phyloP scores from a whole-genome alignment of 2,113 vertebrate species.

The Myotis brandtii region DNA sequence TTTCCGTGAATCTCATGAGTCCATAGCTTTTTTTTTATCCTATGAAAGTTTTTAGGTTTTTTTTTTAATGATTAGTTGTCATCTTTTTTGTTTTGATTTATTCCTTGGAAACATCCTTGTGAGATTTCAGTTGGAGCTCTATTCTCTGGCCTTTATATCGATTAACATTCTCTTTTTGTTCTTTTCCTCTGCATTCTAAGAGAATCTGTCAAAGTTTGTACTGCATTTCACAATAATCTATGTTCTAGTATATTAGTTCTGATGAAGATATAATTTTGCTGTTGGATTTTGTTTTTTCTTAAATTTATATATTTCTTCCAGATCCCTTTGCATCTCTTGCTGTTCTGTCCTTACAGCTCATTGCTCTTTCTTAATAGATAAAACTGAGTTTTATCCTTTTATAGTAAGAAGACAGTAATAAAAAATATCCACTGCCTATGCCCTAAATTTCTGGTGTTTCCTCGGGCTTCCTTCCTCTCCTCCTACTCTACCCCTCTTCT shows the following conservation, averaged over 20 bases:
- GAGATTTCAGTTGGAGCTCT: slow-evolving; percentile 7
- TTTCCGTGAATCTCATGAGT: not conserved
- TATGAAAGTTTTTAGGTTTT: not conserved
- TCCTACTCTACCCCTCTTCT: not conserved
- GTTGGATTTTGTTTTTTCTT: not conserved
- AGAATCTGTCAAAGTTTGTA: not conserved
- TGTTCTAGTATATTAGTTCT: slow-evolving; percentile 12
- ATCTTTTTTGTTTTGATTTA: slow-evolving; percentile 4
- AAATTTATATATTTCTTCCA: not conserved
- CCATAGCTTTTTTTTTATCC: not conserved
- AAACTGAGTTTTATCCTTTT: not conserved
- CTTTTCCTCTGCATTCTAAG: not conserved
- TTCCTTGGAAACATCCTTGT: not conserved
- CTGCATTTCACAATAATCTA: not conserved
- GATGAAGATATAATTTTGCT: not conserved
- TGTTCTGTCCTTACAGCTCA: not conserved
- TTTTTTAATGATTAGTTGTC: not conserved
- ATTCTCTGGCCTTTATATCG: not conserved
- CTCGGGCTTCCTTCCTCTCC: not conserved
- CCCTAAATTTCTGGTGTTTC: slow-evolving; percentile 30
- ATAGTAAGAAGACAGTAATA: not conserved
- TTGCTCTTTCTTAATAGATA: slow-evolving; percentile 28
- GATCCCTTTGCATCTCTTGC: not conserved
- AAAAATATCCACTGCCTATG: not conserved
- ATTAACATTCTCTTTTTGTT: not conserved